phyloP scores from a whole-genome alignment of 2,888 invertebrate species.

The Hipparchia sbordonii region DNA sequence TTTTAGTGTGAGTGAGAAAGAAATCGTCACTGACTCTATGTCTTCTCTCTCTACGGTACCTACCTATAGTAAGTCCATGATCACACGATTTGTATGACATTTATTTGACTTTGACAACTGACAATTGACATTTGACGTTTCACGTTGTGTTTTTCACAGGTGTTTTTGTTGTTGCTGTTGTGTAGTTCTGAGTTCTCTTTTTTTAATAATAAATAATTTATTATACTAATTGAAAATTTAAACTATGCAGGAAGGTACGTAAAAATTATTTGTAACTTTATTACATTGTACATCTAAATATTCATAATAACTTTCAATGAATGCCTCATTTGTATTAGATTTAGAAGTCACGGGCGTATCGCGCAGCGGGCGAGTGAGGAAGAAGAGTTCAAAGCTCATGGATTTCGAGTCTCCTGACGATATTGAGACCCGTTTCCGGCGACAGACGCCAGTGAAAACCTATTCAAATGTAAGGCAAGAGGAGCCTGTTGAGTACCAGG shows the following conservation, averaged over 20 bases:
- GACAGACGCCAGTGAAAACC: conserved; percentile 66
- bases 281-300: no score
- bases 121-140: no score
- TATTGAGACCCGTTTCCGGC: conserved; percentile 84
- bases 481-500: conserved; percentile 56
- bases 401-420: conserved; percentile 97
- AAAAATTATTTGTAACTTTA: background rate
- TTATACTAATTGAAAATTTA: background rate
- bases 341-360: conserved; percentile 94
- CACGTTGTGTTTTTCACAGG: no score
- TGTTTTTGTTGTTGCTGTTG: no score
- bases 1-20: no score
- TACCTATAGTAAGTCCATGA: no score
- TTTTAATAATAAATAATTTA: background rate
- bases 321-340: conserved; percentile 66
- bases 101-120: no score
- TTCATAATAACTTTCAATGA: background rate
- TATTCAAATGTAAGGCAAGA: conserved; percentile 57
- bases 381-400: conserved; percentile 96
- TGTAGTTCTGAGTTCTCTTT: no score
- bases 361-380: conserved; percentile 94
- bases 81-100: no score
- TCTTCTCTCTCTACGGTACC: no score
- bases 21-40: no score
- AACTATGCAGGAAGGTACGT: conserved; percentile 38